These are phyloP conservation scores for Vulpes vulpes DNA, from an alignment of 2,113 vertebrate species.

Conservation along the genomic window DNA sequence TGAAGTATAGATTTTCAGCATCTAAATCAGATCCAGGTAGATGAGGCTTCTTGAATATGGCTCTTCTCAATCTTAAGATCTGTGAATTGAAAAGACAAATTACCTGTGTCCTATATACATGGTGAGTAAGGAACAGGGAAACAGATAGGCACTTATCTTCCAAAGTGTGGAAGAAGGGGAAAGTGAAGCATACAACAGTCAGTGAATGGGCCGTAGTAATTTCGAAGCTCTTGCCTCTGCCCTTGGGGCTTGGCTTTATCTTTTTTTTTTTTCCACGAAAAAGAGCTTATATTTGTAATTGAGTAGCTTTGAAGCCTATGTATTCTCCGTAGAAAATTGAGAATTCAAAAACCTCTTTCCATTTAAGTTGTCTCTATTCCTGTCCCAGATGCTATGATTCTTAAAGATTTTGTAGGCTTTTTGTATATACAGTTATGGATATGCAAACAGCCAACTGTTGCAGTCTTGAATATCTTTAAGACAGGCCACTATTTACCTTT, in stretches of 20 bases:
- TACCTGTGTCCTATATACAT: neutral
- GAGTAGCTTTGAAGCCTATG: neutral
- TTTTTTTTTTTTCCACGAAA: neutral
- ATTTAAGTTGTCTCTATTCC: neutral
- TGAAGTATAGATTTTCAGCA: conserved; percentile 4
- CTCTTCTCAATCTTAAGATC: neutral
- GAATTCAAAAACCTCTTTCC: neutral
- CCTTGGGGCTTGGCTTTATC: neutral
- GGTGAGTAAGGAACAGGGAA: neutral
- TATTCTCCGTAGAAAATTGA: neutral
- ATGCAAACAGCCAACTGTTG: neutral
- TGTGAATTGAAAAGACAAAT: neutral
- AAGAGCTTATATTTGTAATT: neutral
- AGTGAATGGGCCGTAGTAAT: neutral
- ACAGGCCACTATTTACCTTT: neutral
- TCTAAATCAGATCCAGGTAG: neutral
- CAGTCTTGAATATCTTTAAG: neutral
- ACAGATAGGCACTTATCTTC: neutral
- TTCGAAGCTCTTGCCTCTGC: neutral
- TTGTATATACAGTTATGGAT: neutral
- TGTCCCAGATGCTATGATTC: neutral
- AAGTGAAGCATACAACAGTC: neutral
- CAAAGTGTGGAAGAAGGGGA: neutral
- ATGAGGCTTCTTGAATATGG: neutral
- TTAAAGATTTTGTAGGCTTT: neutral